These are phyloP conservation scores for Ephestia elutella DNA, from an alignment of 1,140 invertebrate genomes.

Conservation along the genomic window DNA sequence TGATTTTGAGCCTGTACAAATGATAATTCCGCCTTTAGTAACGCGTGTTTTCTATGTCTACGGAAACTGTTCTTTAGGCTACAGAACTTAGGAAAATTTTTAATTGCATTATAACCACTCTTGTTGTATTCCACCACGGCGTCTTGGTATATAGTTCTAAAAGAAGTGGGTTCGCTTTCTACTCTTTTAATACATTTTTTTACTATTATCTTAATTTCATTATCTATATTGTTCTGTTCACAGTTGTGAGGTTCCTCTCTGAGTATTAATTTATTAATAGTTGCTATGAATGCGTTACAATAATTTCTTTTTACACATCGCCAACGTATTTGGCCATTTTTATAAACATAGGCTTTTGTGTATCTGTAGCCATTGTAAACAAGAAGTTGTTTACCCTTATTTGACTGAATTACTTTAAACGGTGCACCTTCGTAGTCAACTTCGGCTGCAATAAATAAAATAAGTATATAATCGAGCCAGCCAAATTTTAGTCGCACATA, in stretches of 20 bases:
- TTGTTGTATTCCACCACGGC: background rate
- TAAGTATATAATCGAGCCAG: background rate
- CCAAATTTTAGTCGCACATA: too few relatives aligned
- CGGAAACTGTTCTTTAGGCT: background rate
- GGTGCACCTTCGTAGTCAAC: background rate
- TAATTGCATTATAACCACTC: background rate
- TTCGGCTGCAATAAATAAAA: background rate
- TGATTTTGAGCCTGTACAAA: background rate
- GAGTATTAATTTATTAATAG: background rate
- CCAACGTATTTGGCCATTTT: background rate
- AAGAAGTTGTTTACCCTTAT: background rate
- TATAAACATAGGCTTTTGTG: background rate
- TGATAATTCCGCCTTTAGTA: background rate
- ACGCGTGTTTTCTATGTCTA: background rate
- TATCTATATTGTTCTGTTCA: background rate
- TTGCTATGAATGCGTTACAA: background rate
- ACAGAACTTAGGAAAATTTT: background rate
- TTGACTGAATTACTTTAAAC: background rate
- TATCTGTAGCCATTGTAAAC: background rate
- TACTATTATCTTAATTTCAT: conserved; percentile 1
- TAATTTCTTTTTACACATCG: background rate
- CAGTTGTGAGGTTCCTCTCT: background rate
- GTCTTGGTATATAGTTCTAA: background rate
- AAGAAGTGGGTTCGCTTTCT: background rate
- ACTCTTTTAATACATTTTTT: background rate